A percentile compares a stretch with the other conserved stretches of the same genome.
These are phyloP conservation scores for Acanthis flammea DNA, from an alignment of 2,797 vertebrate genomes.

Conservation along the genomic window DNA sequence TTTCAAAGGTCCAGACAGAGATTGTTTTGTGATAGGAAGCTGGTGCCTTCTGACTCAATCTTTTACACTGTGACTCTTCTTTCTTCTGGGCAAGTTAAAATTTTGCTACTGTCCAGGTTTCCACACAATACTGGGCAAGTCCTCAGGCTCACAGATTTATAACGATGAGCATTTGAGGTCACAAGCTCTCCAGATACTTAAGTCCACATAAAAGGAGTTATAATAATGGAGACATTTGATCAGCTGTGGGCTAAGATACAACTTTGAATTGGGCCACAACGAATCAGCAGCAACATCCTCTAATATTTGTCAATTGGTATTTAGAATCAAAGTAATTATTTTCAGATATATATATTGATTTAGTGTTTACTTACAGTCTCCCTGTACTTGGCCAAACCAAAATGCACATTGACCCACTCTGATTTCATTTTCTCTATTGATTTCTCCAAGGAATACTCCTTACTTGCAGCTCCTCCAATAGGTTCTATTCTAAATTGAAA, in stretches of 20 bases:
- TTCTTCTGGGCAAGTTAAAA: neutral
- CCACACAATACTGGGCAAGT: neutral
- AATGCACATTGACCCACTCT: conserved; percentile 82
- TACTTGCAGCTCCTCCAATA: conserved; percentile 85
- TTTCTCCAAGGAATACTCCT: conserved; percentile 90
- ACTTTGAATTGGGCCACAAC: neutral
- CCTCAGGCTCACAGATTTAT: neutral
- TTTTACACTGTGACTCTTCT: neutral
- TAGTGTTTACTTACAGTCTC: conserved; percentile 82
- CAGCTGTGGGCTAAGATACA: neutral
- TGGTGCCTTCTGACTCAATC: neutral
- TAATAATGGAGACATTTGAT: neutral
- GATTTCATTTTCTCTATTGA: conserved; percentile 88
- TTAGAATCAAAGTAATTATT: neutral
- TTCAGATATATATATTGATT: neutral
- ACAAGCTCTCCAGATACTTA: neutral
- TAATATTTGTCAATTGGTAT: neutral
- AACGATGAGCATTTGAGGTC: neutral
- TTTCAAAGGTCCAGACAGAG: neutral
- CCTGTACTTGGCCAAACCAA: conserved; percentile 83
- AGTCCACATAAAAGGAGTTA: neutral
- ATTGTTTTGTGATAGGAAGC: neutral
- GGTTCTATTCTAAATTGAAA: conserved; percentile 83
- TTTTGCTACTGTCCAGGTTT: neutral
- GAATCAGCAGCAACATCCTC: neutral